Evolutionary conservation across 2,888 invertebrate species (phyloP), one percentile per base, ranked within the genome.

Genomic region (Lymantria dispar): DNA sequence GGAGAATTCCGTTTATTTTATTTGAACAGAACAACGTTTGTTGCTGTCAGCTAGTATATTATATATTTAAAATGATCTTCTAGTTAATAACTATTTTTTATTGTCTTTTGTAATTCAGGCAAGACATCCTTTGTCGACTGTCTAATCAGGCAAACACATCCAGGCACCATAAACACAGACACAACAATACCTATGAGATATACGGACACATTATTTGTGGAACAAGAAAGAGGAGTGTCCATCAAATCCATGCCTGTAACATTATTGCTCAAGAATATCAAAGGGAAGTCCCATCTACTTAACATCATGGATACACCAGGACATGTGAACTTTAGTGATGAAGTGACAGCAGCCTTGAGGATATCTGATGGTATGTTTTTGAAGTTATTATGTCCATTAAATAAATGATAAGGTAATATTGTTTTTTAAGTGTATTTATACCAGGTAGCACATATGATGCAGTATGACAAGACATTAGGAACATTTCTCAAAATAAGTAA

Each of bases 241-340:
- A 99, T 99, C 46, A 99, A 99, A 89, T 95, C 98, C 0, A 97
- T 97, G 58, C 99, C 99, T 0, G 96, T 99, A 0, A 99, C 99
- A 0, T 88, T 99, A 1, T 94, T 99, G 0, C 87, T 99, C 56
- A 98, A 97, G 68, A 98, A 99, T 80, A 95, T 98, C 0, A 97
- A 97, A 77, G 96, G 96, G 52, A 99, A 99, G 85, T 99, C 98
- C n/a, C 99, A 96, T 82, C 91, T 99, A 38, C 92, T 99, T 75
- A 99, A 99, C 76, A 94, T 99, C 49, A 98, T 99, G 87, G 99
- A 99, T 76, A 98, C 99, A 0, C 99, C 97, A 0, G 97, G 99
- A 0, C 99, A 99, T 91, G 99, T 99, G 0, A 99, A 99, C 83
- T 99, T 99, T 83, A 99, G 99, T 31, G 99, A 99, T 88, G 99